Evolutionary conservation across 2,888 invertebrate species (phyloP).

Genomic region (Cheilosia scutellata): DNA sequence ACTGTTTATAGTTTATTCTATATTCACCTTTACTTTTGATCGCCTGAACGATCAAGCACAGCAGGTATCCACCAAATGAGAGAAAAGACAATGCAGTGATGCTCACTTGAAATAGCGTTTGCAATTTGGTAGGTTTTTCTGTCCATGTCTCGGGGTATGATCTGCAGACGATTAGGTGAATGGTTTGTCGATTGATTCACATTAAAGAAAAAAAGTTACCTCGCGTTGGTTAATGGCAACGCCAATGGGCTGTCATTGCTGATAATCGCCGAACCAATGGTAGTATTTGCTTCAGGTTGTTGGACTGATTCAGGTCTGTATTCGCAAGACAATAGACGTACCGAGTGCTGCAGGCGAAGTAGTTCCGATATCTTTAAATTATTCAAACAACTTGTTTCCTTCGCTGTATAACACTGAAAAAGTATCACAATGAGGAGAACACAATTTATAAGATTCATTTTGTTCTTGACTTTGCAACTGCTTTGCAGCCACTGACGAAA

Average conservation of each 20-base stretch:
- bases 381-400: constrained; percentile 84
- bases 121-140: constrained; percentile 87
- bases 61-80: constrained; percentile 93
- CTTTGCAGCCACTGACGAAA: neutral
- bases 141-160: constrained; percentile 80
- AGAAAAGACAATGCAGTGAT: constrained; percentile 92
- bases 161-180: constrained; percentile 55
- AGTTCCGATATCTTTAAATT: constrained; percentile 89
- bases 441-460: constrained; percentile 24
- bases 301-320: neutral
- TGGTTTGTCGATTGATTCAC: constrained; percentile 28
- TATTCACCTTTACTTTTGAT: constrained; percentile 87
- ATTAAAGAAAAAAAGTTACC: constrained; percentile 75
- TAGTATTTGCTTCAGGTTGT: constrained; percentile 40
- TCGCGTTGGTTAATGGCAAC: constrained; percentile 80
- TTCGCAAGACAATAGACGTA: constrained; percentile 77
- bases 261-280: constrained; percentile 16
- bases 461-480: constrained; percentile 28
- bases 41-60: constrained; percentile 91
- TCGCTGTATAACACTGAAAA: neutral
- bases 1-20: constrained; percentile 63
- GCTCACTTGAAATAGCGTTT: constrained; percentile 91
- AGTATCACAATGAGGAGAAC: constrained; percentile 14
- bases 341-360: constrained; percentile 85
- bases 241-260: constrained; percentile 74